These are phyloP conservation scores for Amphiprion percula DNA, from an alignment of 2,113 vertebrate genomes.

Conservation along the genomic window DNA sequence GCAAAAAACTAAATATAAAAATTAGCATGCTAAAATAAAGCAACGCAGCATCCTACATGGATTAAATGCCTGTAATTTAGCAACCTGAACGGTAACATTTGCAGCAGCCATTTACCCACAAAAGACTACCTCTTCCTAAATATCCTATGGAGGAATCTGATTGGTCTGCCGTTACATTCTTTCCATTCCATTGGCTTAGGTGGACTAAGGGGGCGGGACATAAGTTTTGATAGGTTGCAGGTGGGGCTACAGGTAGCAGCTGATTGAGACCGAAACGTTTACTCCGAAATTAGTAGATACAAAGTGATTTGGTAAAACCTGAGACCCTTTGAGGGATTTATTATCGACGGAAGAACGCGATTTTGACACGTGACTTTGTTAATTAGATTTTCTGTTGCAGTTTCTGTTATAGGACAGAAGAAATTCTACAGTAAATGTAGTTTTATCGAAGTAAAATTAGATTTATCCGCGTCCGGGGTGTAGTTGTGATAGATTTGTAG, in stretches of 20 bases:
- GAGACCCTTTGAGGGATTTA: no score
- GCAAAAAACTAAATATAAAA: no score
- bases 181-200: constrained; percentile 50
- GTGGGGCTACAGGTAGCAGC: constrained; percentile 23
- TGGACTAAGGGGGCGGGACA: constrained; percentile 7
- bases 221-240: constrained; percentile 19
- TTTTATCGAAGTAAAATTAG: not conserved
- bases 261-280: not conserved
- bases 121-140: not conserved
- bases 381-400: accelerated
- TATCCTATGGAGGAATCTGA: not conserved
- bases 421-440: no score
- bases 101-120: not conserved
- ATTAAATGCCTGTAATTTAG: no score
- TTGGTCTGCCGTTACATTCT: not conserved
- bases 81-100: no score
- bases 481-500: not conserved
- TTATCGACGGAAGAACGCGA: not conserved
- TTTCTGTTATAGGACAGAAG: not conserved
- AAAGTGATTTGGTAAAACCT: accelerated
- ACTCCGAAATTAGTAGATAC: not conserved
- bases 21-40: no score
- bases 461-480: no score
- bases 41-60: no score
- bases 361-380: not conserved